These are phyloP conservation scores for Phoebastria nigripes DNA, from an alignment of 2,797 vertebrate genomes.

Conservation along the genomic window DNA sequence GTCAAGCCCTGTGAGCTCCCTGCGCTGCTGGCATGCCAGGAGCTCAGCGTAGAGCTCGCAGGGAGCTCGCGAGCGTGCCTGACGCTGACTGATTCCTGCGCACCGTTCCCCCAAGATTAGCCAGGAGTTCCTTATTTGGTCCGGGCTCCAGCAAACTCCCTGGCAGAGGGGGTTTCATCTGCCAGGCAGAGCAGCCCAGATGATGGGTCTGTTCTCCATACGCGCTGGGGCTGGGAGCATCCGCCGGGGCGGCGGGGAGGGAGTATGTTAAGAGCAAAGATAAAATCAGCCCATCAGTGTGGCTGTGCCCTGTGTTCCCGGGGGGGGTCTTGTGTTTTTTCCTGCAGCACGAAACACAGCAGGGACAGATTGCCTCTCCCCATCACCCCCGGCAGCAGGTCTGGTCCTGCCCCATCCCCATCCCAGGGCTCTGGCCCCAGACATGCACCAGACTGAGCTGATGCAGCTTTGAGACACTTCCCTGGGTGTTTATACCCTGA, in stretches of 20 bases:
- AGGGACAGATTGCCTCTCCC: not conserved
- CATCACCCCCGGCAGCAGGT: accelerated
- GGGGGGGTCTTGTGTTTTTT: accelerated
- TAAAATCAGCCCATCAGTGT: not conserved
- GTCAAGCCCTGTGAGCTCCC: not conserved
- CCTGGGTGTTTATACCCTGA: accelerated
- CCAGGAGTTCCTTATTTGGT: not conserved
- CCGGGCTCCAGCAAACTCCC: not conserved
- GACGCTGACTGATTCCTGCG: not conserved
- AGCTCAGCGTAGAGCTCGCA: not conserved
- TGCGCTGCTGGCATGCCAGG: not conserved
- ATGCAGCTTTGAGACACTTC: not conserved
- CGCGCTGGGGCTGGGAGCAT: not conserved
- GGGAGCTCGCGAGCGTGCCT: not conserved
- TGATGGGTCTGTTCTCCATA: not conserved
- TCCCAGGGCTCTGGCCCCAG: not conserved
- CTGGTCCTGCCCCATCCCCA: not conserved
- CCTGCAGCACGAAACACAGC: not conserved
- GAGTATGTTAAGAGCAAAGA: not conserved
- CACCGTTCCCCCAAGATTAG: not conserved
- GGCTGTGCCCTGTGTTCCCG: not conserved
- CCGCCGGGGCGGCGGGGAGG: accelerated
- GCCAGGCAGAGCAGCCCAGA: not conserved
- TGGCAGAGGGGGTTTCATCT: not conserved
- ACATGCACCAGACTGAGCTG: accelerated